phyloP scores from a whole-genome alignment of 2,113 vertebrate genomes.

The Oryzias javanicus region DNA sequence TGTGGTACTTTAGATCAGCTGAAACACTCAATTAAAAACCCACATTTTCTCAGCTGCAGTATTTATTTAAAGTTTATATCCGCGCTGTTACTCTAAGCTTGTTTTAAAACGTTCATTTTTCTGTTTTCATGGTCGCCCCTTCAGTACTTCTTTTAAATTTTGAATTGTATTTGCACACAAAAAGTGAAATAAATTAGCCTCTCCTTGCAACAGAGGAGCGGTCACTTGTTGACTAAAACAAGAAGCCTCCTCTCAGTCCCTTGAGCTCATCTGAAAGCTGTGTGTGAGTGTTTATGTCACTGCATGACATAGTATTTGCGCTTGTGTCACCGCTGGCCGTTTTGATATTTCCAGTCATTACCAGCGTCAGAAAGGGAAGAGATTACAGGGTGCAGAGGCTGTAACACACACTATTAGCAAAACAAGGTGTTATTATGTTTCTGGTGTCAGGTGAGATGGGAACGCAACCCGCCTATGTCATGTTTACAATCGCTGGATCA shows the following conservation, averaged over 20 bases:
- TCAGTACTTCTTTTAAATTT: no score
- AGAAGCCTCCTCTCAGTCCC: constrained; percentile 33
- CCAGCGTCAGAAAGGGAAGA: constrained; percentile 58
- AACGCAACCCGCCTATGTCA: constrained; percentile 53
- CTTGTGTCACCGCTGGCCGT: constrained; percentile 53
- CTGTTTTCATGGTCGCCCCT: no score
- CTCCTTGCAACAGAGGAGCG: constrained; percentile 28
- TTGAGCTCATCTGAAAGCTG: constrained; percentile 41
- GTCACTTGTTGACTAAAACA: constrained; percentile 37
- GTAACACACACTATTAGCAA: constrained; percentile 72
- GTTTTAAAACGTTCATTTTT: no score
- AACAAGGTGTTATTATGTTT: constrained; percentile 76
- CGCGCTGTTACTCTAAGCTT: no score
- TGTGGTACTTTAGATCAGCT: no score
- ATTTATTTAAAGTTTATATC: no score
- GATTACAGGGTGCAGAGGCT: constrained; percentile 72
- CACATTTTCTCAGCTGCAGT: no score
- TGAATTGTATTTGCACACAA: neutral
- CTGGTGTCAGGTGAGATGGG: constrained; percentile 70
- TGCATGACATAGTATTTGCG: constrained; percentile 58
- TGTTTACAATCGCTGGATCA: constrained; percentile 56
- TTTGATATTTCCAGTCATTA: constrained; percentile 71
- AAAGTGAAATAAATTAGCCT: no score
- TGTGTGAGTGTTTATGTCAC: constrained; percentile 35
- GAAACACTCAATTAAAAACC: no score